A percentile compares a stretch with the other conserved stretches of the same genome.
Evolutionary conservation across 2,113 vertebrate genomes (phyloP).

Genomic region (Pica pica): DNA sequence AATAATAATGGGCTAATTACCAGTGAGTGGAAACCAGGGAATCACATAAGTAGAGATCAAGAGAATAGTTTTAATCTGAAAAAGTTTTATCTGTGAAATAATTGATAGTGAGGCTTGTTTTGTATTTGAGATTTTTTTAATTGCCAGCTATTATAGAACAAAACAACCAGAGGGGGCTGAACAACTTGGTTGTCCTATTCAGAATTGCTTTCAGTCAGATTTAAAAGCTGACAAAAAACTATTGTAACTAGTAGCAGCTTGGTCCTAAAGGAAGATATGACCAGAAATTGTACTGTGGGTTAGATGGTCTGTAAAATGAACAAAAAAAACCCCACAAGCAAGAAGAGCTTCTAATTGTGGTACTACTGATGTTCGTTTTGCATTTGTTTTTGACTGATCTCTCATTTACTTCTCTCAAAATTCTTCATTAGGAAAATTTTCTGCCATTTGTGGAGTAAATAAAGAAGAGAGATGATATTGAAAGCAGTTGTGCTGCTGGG

Average conservation of each 20-base stretch:
- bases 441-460: background rate
- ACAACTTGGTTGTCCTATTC: background rate
- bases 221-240: background rate
- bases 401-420: background rate
- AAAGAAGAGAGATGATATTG: conserved; percentile 66
- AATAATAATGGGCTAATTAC: background rate
- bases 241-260: background rate
- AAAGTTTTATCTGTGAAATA: background rate
- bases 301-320: background rate
- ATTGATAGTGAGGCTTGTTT: background rate
- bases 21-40: background rate
- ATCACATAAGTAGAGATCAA: background rate
- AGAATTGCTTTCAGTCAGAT: background rate
- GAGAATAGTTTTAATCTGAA: background rate
- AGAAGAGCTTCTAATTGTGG: background rate
- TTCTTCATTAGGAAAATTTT: conserved; percentile 6
- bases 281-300: background rate
- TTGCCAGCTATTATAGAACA: background rate
- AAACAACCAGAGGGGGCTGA: background rate
- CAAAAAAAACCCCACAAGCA: background rate
- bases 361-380: background rate
- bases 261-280: background rate
- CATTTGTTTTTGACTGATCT: background rate
- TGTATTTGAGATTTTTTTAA: background rate
- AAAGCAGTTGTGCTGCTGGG: conserved; percentile 58